These are phyloP conservation scores for Egretta garzetta DNA, from an alignment of 2,113 vertebrate species.

Conservation along the genomic window DNA sequence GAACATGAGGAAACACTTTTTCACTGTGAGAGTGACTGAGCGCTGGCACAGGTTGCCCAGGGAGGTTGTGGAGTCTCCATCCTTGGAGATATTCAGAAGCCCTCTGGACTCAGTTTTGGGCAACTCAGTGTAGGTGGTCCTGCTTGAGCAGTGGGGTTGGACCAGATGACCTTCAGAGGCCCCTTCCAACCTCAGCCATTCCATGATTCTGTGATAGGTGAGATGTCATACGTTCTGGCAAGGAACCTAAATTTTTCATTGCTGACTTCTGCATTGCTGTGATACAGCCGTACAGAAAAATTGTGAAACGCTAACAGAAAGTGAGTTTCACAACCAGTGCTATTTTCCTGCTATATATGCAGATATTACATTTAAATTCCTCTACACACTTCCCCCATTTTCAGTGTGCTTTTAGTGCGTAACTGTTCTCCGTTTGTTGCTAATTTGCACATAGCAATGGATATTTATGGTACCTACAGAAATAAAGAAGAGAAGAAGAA, in stretches of 20 bases:
- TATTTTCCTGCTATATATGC: neutral
- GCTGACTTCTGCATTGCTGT: neutral
- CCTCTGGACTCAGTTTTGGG: neutral
- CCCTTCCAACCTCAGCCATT: neutral
- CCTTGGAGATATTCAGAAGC: neutral
- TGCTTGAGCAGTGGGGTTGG: neutral
- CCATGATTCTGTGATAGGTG: neutral
- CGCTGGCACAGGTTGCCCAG: neutral
- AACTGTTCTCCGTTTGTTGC: neutral
- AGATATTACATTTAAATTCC: neutral
- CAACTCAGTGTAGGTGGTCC: neutral
- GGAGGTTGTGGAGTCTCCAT: neutral
- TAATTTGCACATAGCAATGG: neutral
- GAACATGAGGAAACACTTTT: neutral
- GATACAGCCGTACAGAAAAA: neutral
- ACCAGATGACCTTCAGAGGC: neutral
- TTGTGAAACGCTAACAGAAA: neutral
- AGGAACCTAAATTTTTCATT: neutral
- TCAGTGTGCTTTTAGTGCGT: neutral
- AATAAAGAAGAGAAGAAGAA: neutral
- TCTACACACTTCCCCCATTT: neutral
- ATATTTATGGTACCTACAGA: neutral
- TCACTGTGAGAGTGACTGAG: neutral
- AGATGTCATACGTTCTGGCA: neutral
- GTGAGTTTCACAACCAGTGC: neutral